Conservation (phyloP, 2,797 vertebrate genomes). For the Epinephelus malabaricus region DNA sequence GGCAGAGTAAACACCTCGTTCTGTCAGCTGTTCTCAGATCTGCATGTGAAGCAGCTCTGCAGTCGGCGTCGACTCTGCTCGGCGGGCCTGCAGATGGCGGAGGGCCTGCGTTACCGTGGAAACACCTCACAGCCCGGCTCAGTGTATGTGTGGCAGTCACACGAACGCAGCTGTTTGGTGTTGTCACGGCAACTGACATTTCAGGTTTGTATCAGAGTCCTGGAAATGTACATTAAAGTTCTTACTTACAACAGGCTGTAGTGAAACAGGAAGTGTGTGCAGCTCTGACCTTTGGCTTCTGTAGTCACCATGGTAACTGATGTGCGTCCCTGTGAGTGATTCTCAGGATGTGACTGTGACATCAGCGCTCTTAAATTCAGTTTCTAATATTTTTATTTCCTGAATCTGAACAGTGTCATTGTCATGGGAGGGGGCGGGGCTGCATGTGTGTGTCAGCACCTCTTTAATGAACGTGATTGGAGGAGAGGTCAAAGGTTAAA, state of each 20-base stretch:
- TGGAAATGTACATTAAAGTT: not conserved
- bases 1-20: not conserved
- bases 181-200: not conserved
- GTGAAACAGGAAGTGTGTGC: constrained; percentile 13
- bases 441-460: not conserved
- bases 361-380: not conserved
- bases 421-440: not conserved
- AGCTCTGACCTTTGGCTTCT: constrained; percentile 1
- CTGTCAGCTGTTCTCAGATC: not conserved
- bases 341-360: no score
- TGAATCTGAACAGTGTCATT: not conserved
- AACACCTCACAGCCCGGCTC: constrained; percentile 23
- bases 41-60: not conserved
- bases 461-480: not conserved
- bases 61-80: no score
- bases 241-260: not conserved
- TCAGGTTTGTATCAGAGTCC: not conserved
- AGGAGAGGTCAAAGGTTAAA: not conserved
- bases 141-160: not conserved
- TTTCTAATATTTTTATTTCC: not conserved
- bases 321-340: not conserved
- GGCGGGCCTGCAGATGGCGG: constrained; percentile 15
- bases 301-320: not conserved
- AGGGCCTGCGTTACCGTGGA: constrained; percentile 36
- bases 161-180: constrained; percentile 9